Base-by-base conservation (phyloP, 2,888 invertebrate genomes). In the Dicranocentrus wangi region DNA sequence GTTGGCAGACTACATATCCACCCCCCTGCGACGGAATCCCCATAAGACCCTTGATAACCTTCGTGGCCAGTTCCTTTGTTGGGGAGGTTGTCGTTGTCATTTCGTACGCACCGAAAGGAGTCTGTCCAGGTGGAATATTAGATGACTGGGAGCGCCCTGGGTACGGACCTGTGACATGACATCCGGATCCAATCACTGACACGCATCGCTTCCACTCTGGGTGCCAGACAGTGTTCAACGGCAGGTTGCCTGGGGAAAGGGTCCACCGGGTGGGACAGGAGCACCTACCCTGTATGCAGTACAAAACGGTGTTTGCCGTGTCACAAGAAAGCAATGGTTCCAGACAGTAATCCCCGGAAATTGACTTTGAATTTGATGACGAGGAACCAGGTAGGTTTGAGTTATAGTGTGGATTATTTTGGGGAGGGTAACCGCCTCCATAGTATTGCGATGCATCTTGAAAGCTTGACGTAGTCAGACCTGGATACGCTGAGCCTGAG, bases 291-390 rank as follows among this genome's bases (percentile, higher is more conserved):
- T 77, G 27, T 2, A 81, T 39, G 39, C 83, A 83, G 71, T 83
- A 81, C 0, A 83, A 43, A 0, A 83, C 25, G 2, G 83, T 81
- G 51, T 80, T 80, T 3, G 76, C 23, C 2, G 83, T 83, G 19
- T 83, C 83, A 42, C 83, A 83, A 0, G 70, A 27, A 23, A 83
- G 23, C 8, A 83, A 17, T 15, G 83, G 83, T 7, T 83, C 83
- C 23, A 80, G 73, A 39, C 83, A 83, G 28, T 83, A 83, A 51
- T 83, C 83, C 0, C 83, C 83, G 5, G 83, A 83, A 47, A 83
- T 72, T 1, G 68, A 76, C 19, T 80, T 80, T 23, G 82, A 82
- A n/a, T 58, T 63, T 7, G 47, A 47, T 7, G 55, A 21, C 3
- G 55, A 55, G 5, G 55, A 55, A 2, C 3, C 2, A 23, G 7